phyloP scores from a whole-genome alignment of 2,113 vertebrate genomes.

The Varanus komodoensis region DNA sequence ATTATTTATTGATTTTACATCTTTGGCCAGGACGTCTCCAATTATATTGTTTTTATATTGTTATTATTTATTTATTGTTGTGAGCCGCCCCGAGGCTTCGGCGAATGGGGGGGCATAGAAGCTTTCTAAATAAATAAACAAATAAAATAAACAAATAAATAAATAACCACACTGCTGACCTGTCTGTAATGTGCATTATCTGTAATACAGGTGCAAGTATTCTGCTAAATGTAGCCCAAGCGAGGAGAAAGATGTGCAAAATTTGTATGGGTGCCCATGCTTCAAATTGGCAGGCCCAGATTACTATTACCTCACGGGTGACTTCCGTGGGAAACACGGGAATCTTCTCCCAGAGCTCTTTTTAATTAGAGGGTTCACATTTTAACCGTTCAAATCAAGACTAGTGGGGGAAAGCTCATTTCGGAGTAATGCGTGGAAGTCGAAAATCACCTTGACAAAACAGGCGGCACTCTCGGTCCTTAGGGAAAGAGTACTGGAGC shows the following conservation, averaged over 20 bases:
- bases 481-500: conserved; percentile 61
- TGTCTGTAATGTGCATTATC: not conserved
- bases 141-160: too few relatives aligned
- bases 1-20: too few relatives aligned
- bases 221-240: not conserved
- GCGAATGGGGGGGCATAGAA: too few relatives aligned
- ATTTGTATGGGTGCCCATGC: not conserved
- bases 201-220: not conserved
- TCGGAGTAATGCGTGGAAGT: conserved; percentile 16
- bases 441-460: conserved; percentile 67
- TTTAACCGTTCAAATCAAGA: conserved; percentile 70
- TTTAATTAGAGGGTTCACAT: conserved; percentile 70
- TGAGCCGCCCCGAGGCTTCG: too few relatives aligned
- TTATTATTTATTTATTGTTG: too few relatives aligned
- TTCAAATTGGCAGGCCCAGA: not conserved
- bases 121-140: too few relatives aligned
- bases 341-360: conserved; percentile 23
- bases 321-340: conserved; percentile 15
- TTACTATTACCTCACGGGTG: conserved; percentile 7
- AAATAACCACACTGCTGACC: too few relatives aligned
- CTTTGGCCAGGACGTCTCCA: too few relatives aligned
- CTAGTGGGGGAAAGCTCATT: conserved; percentile 45
- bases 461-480: conserved; percentile 69
- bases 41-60: too few relatives aligned
- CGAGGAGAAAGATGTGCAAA: not conserved